Evolutionary conservation across 2,888 invertebrate genomes (phyloP), one percentile per base, ranked within the genome.

Genomic region (Harmothoe impar): DNA sequence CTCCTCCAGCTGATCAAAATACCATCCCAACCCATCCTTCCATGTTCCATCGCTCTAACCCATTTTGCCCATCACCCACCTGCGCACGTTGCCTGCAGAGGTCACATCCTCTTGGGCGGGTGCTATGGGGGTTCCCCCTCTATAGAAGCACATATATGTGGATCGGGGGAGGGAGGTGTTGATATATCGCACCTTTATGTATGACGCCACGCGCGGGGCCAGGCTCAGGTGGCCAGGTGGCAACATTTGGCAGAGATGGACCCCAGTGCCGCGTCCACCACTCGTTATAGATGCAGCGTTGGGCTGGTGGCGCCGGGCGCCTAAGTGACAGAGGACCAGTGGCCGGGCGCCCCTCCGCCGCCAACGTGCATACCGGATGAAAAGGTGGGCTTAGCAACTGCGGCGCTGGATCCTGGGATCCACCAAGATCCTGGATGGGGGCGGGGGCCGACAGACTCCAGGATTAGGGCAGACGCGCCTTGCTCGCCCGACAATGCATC

Each of bases 211-310:
- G 23, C 25, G 29, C 20, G 7, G 52, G 86, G 86, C 23, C 5
- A 15, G 52, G 54, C 86, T 17, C 86, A 86, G 86, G 86, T 86
- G 86, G 86, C 54, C 25, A 86, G 86, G 86, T 86, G 86, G 86
- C 33, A 86, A 86, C 54, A 86, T 86, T 86, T 86, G 86, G 86
- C 86, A 86, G 86, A 54, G 86, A 86, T 86, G 54, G 54, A 52
- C 86, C 56, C 86, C 10, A n/a, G 84, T 23, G 23, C 29, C 52
- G 10, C 86, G 29, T 51, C 29, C 86, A 25, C 31, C 31, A 7
- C 56, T 86, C 86, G 86, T 86, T 86, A 54, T 54, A n/a, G 54
- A 86, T 86, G 52, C 86, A 86, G 56, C 54, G 7, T 51, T n/a
- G 52, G 86, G 29, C 31, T 15, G 15, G 31, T 33, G 12, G 33